Percentiles rank a stretch among this genome's conserved stretches.
phyloP scores from a whole-genome alignment of 2,113 vertebrate species.

The Equus quagga region DNA sequence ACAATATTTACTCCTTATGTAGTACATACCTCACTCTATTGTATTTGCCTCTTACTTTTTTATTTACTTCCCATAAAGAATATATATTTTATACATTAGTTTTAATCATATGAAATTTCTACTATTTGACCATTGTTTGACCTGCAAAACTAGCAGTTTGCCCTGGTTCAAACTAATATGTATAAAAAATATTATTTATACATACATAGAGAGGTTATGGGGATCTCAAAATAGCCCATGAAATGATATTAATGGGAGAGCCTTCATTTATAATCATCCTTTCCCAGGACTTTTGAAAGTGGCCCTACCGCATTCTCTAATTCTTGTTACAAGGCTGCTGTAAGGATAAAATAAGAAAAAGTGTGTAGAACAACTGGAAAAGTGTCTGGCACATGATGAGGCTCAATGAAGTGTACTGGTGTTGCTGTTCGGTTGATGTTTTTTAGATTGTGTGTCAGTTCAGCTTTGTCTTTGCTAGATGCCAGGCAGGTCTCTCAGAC shows the following conservation, averaged over 20 bases:
- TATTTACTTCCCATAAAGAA: background rate
- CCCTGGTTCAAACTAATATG: background rate
- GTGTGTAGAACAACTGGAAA: background rate
- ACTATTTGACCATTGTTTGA: background rate
- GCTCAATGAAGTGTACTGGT: background rate
- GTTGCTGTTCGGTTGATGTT: background rate
- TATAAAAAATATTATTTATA: background rate
- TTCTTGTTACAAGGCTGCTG: background rate
- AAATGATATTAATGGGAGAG: background rate
- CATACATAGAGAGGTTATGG: background rate
- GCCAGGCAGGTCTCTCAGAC: background rate
- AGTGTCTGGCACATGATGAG: no score
- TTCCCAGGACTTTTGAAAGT: background rate
- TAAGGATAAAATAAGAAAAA: background rate
- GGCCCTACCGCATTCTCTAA: background rate
- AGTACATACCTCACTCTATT: background rate
- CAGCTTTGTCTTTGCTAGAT: background rate
- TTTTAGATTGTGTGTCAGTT: background rate
- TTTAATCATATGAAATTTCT: background rate
- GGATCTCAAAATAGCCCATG: background rate
- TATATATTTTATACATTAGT: background rate
- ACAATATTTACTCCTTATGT: background rate
- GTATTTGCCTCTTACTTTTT: background rate
- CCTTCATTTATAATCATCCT: background rate
- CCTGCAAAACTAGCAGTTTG: background rate